phyloP scores from a whole-genome alignment of 2,888 invertebrate genomes.

The Thecophora atra region DNA sequence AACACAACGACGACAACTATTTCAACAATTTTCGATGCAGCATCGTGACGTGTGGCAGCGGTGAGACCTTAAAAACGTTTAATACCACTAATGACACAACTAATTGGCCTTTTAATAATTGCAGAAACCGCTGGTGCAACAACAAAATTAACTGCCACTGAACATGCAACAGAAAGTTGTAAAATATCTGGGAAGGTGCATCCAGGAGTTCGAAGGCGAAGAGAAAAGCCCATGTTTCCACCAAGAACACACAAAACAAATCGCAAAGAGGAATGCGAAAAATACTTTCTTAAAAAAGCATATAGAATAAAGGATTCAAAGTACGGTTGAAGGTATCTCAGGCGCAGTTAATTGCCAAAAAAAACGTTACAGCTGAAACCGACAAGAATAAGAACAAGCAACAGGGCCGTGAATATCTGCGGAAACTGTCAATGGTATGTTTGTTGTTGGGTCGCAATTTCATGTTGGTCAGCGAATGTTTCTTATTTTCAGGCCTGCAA shows the following conservation, averaged over 20 bases:
- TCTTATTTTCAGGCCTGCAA: neutral
- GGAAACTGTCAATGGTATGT: conserved; percentile 17
- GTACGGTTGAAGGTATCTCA: too few relatives aligned
- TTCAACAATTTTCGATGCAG: conserved; percentile 13
- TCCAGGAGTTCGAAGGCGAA: too few relatives aligned
- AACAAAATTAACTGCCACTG: neutral
- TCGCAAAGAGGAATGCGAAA: too few relatives aligned
- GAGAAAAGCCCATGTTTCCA: too few relatives aligned
- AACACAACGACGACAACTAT: neutral
- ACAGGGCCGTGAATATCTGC: too few relatives aligned
- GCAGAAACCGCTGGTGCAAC: neutral
- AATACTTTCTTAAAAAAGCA: too few relatives aligned
- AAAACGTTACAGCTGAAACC: neutral
- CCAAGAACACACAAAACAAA: too few relatives aligned
- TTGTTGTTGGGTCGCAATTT: neutral
- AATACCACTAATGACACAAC: conserved; percentile 43
- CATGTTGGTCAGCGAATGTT: neutral
- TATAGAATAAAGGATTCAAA: too few relatives aligned
- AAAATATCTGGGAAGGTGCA: neutral
- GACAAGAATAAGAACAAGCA: neutral
- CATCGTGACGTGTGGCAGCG: neutral
- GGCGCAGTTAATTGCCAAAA: conserved; percentile 19
- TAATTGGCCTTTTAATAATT: conserved; percentile 41
- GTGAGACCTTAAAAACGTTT: conserved; percentile 30
- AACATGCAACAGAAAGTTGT: conserved; percentile 2